Evolutionary conservation across 37 sponge, comb jelly and placozoan genomes (phyloP).

Genomic region (Corticium candelabrum): DNA sequence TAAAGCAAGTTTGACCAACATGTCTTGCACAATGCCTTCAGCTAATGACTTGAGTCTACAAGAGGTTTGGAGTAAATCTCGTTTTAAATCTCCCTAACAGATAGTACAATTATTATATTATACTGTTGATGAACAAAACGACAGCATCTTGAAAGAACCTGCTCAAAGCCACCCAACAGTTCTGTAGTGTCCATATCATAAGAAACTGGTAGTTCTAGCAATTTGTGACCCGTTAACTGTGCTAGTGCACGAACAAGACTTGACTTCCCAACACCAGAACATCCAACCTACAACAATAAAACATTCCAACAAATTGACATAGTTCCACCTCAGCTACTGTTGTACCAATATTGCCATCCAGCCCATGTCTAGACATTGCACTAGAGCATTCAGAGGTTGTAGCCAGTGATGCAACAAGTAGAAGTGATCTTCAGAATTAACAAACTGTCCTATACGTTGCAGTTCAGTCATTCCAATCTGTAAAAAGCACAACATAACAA

Average conservation of each 20-base stretch:
- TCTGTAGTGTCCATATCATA: constrained; percentile 87
- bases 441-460: neutral
- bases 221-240: constrained; percentile 61
- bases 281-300: constrained; percentile 62
- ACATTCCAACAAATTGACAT: too few relatives aligned
- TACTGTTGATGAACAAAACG: too few relatives aligned
- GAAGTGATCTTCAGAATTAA: neutral
- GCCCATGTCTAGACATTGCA: constrained; percentile 58
- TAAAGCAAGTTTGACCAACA: too few relatives aligned
- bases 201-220: constrained; percentile 83
- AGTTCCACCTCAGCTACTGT: neutral
- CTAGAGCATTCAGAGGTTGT: constrained; percentile 51
- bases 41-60: too few relatives aligned
- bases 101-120: too few relatives aligned
- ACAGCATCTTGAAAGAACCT: too few relatives aligned
- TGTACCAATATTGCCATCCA: constrained; percentile 91
- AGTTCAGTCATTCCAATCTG: constrained; percentile 43
- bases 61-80: neutral
- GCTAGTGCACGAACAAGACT: constrained; percentile 60
- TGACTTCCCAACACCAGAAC: constrained; percentile 57
- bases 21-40: too few relatives aligned
- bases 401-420: constrained; percentile 40
- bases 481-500: constrained; percentile 2
- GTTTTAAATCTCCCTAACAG: neutral
- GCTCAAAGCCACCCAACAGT: constrained; percentile 91